Base-by-base conservation (phyloP, 2,888 invertebrate genomes). In the Latrodectus elegans region DNA sequence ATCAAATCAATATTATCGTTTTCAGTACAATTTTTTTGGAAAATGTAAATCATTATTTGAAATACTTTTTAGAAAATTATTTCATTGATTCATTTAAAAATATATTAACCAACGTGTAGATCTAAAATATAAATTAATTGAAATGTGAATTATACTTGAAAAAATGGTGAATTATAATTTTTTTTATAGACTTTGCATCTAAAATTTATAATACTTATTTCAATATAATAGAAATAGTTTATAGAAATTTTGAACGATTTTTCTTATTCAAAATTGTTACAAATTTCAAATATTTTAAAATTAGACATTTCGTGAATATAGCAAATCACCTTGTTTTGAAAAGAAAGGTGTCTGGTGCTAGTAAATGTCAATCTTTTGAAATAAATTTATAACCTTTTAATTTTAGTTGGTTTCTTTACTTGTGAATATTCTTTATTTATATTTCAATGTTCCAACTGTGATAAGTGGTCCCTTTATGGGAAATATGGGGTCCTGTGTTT, bases 391-490 rank as follows among this genome's bases (percentile, higher is more conserved):
- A 64, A 67, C 53, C 74, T 67, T n/a, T 38, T 75, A 76, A 15
- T 70, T 72, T 87, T 51, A 55, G 64, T 77, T 81, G 75, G 60
- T 80, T 10, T 74, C 77, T 80, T 77, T 71, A 70, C 75, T 68
- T 77, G 55, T 51, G 52, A 74, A 73, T 22, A 70, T 17, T 51
- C 67, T 72, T 76, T 64, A 60, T 87, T 87, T 82, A 55, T 71
- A 81, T 60, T 81, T 72, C 49, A 72, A 76, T 77, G 81, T 81
- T 76, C 86, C 79, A 81, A 87, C 86, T 87, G 86, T 87, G 86
- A 87, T 87, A 87, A 72, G 72, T 81, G 81, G 79, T 79, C 79
- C 79, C 52, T 52, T 84, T 75, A 70, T 74, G 70, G 68, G 49
- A 73, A 78, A 64, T 49, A 55, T 78, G 85, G 64, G 85, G 75